Evolutionary conservation across 2,888 invertebrate genomes (phyloP), one percentile per base, ranked within the genome.

Genomic region (Chrysolina oricalcia): DNA sequence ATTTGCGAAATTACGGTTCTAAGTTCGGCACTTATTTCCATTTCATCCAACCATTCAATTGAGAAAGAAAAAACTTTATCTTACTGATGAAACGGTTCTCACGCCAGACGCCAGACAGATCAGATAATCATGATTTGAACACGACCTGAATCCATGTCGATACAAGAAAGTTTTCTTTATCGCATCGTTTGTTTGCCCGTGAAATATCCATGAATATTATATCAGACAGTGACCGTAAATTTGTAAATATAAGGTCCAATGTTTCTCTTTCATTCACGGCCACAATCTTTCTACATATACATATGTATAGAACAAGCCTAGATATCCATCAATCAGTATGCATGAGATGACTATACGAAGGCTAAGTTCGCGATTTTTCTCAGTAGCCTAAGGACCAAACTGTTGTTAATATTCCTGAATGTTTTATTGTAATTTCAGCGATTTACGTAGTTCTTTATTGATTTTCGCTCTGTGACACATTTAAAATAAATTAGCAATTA

Each of bases 401-500:
- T 59, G 11, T 53, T 59, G 17, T 59, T 59, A 11, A 59, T 59
- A 59, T 53, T 53, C 53, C 19, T 19, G 59, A 46, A 15, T n/a
- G 27, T 27, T 6, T 59, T 17, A 59, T 59, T 59, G 27, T 35
- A 35, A 59, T 15, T 35, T 35, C 23, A 17, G 11, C 59, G 59
- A 59, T 59, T 23, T 59, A 59, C 59, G 35, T 59, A 59, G 59
- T 35, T 59, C 35, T 19, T 56, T 56, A 56, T 23, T 13, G 56
- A 56, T 21, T 56, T 56, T 56, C 11, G 56, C 21, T 27, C 15
- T n/a, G 59, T 59, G 27, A 59, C 2, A 59, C 27, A 59, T 35
- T 35, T 59, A 59, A 59, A 59, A 59, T 59, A 59, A 59, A 59
- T 59, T 59, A 59, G 59, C 59, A 59, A 59, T 59, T 27, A 59